These are phyloP conservation scores for Australoheros facetus DNA, from an alignment of 2,797 vertebrate genomes.

Conservation along the genomic window DNA sequence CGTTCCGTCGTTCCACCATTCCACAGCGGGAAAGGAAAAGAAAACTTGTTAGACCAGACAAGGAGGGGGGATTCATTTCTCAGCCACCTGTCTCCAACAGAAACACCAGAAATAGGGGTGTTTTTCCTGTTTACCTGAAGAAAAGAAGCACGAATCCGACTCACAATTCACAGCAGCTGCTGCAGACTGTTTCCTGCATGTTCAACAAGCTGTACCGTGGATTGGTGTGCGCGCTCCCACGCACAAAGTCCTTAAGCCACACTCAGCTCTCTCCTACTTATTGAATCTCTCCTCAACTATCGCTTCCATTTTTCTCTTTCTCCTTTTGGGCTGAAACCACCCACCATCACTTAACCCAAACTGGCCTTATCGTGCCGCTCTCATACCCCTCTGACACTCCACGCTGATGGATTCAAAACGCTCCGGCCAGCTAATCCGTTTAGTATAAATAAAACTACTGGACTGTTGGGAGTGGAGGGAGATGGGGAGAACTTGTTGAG, in stretches of 20 bases:
- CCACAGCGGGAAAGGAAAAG: slow-evolving; percentile 56
- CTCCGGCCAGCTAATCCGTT: slow-evolving; percentile 38
- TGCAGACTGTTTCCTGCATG: slow-evolving; percentile 34
- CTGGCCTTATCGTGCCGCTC: slow-evolving; percentile 16
- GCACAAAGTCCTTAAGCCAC: background rate
- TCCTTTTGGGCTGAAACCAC: background rate
- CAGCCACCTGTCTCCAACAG: slow-evolving; percentile 64
- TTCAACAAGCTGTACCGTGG: slow-evolving; percentile 1
- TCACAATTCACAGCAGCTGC: background rate
- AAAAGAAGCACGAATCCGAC: slow-evolving; percentile 37
- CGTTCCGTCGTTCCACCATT: slow-evolving; percentile 40
- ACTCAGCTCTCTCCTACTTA: background rate
- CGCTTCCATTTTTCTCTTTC: background rate
- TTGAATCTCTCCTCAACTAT: background rate
- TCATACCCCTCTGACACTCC: slow-evolving; percentile 16
- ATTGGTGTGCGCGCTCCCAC: background rate
- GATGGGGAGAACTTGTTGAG: slow-evolving; percentile 32
- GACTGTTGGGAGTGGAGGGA: slow-evolving; percentile 18
- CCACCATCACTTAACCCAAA: slow-evolving; percentile 39
- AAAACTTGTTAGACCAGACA: slow-evolving; percentile 54
- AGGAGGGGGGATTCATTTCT: slow-evolving; percentile 40
- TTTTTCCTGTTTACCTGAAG: slow-evolving; percentile 14
- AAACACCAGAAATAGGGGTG: slow-evolving; percentile 47
- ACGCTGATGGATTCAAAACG: slow-evolving; percentile 57
- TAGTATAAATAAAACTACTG: slow-evolving; percentile 57